Evolutionary conservation across 2,888 invertebrate species (phyloP).

Genomic region (Cosmia pyralina): DNA sequence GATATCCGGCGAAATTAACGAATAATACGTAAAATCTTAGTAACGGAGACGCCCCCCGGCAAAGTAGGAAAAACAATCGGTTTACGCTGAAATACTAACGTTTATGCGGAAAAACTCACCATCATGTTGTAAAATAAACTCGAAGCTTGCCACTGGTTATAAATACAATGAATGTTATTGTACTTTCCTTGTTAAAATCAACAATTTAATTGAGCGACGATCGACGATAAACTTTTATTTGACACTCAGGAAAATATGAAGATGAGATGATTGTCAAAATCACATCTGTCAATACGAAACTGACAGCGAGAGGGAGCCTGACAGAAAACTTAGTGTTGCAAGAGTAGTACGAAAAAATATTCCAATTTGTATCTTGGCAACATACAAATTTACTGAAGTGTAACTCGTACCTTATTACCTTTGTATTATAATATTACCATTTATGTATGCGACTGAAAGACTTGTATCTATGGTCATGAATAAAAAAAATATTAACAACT

Average conservation of each 20-base stretch:
- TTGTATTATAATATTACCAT: too few species aligned
- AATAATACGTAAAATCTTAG: constrained; percentile 36
- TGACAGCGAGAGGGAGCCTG: constrained; percentile 17
- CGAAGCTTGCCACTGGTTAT: constrained; percentile 12
- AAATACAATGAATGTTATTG: constrained; percentile 12
- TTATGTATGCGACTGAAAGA: too few species aligned
- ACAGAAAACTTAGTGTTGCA: constrained; percentile 20
- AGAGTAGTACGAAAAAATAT: neutral
- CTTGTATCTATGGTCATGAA: too few species aligned
- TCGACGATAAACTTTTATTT: constrained; percentile 26
- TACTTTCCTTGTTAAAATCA: constrained; percentile 45
- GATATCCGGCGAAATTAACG: constrained; percentile 39
- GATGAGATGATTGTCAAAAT: constrained; percentile 59
- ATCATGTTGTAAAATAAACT: constrained; percentile 74
- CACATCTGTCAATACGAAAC: constrained; percentile 35
- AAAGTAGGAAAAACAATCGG: constrained; percentile 29
- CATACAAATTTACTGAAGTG: neutral
- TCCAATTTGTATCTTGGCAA: neutral
- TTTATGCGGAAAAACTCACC: constrained; percentile 70
- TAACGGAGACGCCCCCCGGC: constrained; percentile 77
- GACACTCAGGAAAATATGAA: constrained; percentile 40
- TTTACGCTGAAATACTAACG: constrained; percentile 3
- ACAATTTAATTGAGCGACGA: constrained; percentile 39
- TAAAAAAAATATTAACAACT: too few species aligned
- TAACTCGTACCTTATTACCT: too few species aligned